These are phyloP conservation scores for Ascaphus truei DNA, from an alignment of 2,113 vertebrate genomes.

Conservation along the genomic window DNA sequence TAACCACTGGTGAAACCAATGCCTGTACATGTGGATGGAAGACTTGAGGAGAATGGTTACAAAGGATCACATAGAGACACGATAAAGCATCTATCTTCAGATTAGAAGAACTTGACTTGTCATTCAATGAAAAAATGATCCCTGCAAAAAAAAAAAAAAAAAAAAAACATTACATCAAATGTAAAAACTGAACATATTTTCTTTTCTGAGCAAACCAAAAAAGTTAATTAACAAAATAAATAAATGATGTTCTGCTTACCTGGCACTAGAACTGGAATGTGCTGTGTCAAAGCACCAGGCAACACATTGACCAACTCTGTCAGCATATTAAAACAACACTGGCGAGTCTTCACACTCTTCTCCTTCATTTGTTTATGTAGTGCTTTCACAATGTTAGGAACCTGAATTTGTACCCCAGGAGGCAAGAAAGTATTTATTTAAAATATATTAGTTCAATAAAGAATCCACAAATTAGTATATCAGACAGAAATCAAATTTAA, in stretches of 20 bases:
- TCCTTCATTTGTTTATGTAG: slow-evolving; percentile 98
- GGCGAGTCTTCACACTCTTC: slow-evolving; percentile 96
- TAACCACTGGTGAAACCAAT: slow-evolving; percentile 91
- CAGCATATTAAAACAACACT: slow-evolving; percentile 98
- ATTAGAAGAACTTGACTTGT: slow-evolving; percentile 97
- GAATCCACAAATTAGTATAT: too few species aligned
- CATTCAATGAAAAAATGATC: slow-evolving; percentile 96
- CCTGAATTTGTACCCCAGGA: slow-evolving; percentile 68
- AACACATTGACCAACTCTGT: slow-evolving; percentile 95
- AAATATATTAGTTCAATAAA: too few species aligned
- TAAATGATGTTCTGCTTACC: slow-evolving; percentile 60
- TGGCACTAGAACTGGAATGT: slow-evolving; percentile 93
- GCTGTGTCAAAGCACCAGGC: slow-evolving; percentile 89
- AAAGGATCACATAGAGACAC: slow-evolving; percentile 93
- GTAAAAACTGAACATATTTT: neutral
- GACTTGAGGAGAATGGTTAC: slow-evolving; percentile 91
- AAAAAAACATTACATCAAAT: slow-evolving; percentile 2
- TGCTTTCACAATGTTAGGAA: slow-evolving; percentile 95
- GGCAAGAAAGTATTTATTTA: slow-evolving; percentile 22
- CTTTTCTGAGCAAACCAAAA: neutral
- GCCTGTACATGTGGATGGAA: slow-evolving; percentile 95
- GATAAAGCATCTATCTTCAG: slow-evolving; percentile 96
- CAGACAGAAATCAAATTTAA: too few species aligned
- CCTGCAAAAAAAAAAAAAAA: slow-evolving; percentile 62
- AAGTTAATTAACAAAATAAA: too few species aligned